phyloP scores from a whole-genome alignment of 2,888 invertebrate species.

The Protodeltote pygarga region DNA sequence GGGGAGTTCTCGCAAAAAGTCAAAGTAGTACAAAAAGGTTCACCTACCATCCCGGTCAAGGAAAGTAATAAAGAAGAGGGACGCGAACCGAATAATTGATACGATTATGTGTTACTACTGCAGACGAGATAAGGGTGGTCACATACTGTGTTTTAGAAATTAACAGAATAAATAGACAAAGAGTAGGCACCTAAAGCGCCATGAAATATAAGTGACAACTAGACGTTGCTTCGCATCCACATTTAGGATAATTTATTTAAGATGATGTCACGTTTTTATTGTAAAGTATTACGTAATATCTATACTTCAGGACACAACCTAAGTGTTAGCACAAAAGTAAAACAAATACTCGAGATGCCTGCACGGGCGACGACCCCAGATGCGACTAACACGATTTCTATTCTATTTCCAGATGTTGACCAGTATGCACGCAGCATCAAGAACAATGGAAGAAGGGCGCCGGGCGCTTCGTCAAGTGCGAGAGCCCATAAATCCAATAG shows the following conservation, averaged over 20 bases:
- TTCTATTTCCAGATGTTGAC: slow-evolving; percentile 62
- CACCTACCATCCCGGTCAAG: slow-evolving; percentile 64
- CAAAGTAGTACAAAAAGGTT: slow-evolving; percentile 60
- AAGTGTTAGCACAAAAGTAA: slow-evolving; percentile 39
- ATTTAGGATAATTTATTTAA: slow-evolving; percentile 19
- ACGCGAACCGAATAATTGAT: slow-evolving; percentile 84
- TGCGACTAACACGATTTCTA: slow-evolving; percentile 48
- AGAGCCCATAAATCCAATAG: slow-evolving; percentile 81
- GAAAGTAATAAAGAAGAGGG: slow-evolving; percentile 81
- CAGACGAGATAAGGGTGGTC: slow-evolving; percentile 56
- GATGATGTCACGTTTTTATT: slow-evolving; percentile 28
- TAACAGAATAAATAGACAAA: not conserved
- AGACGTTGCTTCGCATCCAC: slow-evolving; percentile 8
- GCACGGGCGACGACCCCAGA: slow-evolving; percentile 46
- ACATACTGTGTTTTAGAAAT: slow-evolving; percentile 49
- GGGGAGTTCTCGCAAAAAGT: slow-evolving; percentile 54
- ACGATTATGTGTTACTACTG: slow-evolving; percentile 80
- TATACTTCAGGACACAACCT: slow-evolving; percentile 34
- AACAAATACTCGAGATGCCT: slow-evolving; percentile 28
- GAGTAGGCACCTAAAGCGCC: slow-evolving; percentile 1
- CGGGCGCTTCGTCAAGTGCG: slow-evolving; percentile 82
- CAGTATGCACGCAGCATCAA: slow-evolving; percentile 68
- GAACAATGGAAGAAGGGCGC: slow-evolving; percentile 82
- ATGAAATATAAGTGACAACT: slow-evolving; percentile 14
- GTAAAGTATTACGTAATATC: slow-evolving; percentile 42